Conservation (phyloP, 2,797 vertebrate species). For the Nothura maculosa region DNA sequence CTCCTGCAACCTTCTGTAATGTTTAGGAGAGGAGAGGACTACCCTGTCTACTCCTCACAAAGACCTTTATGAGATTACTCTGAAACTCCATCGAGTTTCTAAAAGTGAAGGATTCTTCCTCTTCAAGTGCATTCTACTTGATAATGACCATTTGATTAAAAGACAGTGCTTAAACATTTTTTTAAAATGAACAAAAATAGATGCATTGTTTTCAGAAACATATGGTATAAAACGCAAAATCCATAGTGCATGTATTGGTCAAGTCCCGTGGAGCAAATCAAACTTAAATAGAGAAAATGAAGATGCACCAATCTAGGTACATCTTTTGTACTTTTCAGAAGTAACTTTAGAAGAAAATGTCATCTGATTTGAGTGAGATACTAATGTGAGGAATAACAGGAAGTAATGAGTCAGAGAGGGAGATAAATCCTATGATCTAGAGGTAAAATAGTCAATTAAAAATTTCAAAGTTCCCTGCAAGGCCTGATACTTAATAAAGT, state of each 20-base stretch:
- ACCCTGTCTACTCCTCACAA: background rate
- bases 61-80: background rate
- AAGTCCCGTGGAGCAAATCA: background rate
- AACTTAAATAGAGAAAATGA: background rate
- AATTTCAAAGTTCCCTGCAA: background rate
- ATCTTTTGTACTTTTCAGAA: background rate
- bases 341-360: background rate
- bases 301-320: background rate
- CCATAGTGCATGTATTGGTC: background rate
- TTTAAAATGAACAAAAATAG: background rate
- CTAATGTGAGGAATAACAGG: background rate
- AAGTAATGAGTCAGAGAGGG: background rate
- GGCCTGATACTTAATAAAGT: background rate
- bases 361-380: background rate
- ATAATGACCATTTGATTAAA: background rate
- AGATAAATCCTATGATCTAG: background rate
- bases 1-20: background rate
- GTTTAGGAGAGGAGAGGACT: background rate
- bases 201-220: background rate
- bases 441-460: background rate
- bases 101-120: background rate
- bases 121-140: background rate
- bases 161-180: background rate
- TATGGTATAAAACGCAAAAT: rapidly evolving
- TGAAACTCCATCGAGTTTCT: background rate